A percentile compares a stretch with the other conserved stretches of the same genome.
Evolutionary conservation across 2,113 vertebrate species (phyloP).

Genomic region (Callithrix jacchus): DNA sequence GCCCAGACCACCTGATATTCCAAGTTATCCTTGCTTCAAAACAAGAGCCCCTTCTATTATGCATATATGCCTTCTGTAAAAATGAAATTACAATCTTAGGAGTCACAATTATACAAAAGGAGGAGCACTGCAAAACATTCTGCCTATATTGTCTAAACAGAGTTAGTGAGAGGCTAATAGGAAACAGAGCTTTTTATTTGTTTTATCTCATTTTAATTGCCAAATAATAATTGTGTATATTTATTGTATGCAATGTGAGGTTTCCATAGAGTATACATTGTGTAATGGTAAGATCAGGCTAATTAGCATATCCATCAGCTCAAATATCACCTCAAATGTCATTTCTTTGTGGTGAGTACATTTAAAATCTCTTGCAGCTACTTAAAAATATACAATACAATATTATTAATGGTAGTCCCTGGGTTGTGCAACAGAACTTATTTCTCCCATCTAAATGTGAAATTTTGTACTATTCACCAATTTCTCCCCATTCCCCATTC

Average conservation of each 20-base stretch:
- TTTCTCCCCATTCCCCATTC: neutral
- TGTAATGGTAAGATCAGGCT: neutral
- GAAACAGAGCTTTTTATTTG: neutral
- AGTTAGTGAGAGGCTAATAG: neutral
- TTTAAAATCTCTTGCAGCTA: neutral
- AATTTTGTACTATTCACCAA: neutral
- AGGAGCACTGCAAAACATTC: constrained; percentile 15
- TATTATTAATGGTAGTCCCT: neutral
- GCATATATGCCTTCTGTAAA: neutral
- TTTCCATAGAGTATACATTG: neutral
- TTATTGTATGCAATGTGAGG: neutral
- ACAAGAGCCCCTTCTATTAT: neutral
- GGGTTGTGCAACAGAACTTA: neutral
- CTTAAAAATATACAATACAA: neutral
- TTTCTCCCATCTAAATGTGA: neutral
- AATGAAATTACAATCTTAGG: neutral
- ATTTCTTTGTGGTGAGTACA: neutral
- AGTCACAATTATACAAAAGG: neutral
- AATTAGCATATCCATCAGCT: neutral
- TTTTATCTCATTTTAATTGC: neutral
- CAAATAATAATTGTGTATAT: neutral
- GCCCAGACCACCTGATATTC: neutral
- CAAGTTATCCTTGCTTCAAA: neutral
- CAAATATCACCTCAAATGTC: no score
- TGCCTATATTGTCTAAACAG: constrained; percentile 28